Evolutionary conservation across 1,140 invertebrate genomes (phyloP).

Genomic region (Phenacoccus solenopsis): DNA sequence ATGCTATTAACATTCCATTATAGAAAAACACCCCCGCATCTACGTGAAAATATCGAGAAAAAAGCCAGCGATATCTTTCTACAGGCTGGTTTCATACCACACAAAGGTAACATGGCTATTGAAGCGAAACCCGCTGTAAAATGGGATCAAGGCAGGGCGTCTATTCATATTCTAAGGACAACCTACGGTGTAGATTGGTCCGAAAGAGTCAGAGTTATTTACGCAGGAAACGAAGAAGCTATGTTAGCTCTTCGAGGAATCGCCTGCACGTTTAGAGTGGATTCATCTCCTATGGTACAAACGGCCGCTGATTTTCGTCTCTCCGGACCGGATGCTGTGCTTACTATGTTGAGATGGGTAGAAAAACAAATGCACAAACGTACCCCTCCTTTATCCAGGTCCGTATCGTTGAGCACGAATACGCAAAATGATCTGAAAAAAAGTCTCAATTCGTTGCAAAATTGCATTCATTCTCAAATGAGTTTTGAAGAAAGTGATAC

Average conservation of each 20-base stretch:
- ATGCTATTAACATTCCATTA: slow-evolving; percentile 78
- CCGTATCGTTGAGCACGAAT: slow-evolving; percentile 14
- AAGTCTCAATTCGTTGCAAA: slow-evolving; percentile 18
- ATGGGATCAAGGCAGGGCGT: slow-evolving; percentile 83
- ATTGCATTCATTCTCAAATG: slow-evolving; percentile 29
- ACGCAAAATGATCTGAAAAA: slow-evolving; percentile 18
- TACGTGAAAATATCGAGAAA: slow-evolving; percentile 48
- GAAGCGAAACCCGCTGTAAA: slow-evolving; percentile 78
- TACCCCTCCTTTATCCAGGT: slow-evolving; percentile 40
- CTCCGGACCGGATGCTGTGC: slow-evolving; percentile 73
- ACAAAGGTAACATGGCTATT: slow-evolving; percentile 66
- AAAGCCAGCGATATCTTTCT: slow-evolving; percentile 58
- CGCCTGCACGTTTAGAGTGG: slow-evolving; percentile 78
- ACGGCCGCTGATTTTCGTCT: slow-evolving; percentile 72
- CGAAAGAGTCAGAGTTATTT: slow-evolving; percentile 78
- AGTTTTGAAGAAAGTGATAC: slow-evolving; percentile 30
- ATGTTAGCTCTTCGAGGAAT: slow-evolving; percentile 78
- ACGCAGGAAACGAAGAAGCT: slow-evolving; percentile 82
- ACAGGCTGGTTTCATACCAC: slow-evolving; percentile 60
- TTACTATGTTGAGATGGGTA: slow-evolving; percentile 80
- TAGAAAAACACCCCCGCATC: slow-evolving; percentile 57
- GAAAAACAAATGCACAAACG: slow-evolving; percentile 65
- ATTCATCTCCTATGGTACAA: slow-evolving; percentile 66
- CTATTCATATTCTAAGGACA: slow-evolving; percentile 76
- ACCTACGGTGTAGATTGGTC: slow-evolving; percentile 84